Percentiles rank a stretch among this genome's conserved stretches.
phyloP scores from a whole-genome alignment of 2,113 vertebrate species.

The Eolophus roseicapilla region DNA sequence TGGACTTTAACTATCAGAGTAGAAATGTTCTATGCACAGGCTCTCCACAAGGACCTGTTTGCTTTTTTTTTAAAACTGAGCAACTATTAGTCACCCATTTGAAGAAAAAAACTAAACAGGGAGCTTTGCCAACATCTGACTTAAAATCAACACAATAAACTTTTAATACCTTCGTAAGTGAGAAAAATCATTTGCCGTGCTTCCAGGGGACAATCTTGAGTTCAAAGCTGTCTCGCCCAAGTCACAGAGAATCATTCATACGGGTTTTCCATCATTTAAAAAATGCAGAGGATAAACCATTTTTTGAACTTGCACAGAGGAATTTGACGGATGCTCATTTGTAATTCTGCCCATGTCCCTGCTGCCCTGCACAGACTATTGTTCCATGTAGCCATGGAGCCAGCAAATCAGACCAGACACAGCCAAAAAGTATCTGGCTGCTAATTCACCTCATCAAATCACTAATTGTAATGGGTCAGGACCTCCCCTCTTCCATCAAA shows the following conservation, averaged over 20 bases:
- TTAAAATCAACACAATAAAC: neutral
- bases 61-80: neutral
- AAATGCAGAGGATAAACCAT: neutral
- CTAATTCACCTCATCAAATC: neutral
- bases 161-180: neutral
- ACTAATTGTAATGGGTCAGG: neutral
- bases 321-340: neutral
- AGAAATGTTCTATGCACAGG: neutral
- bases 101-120: neutral
- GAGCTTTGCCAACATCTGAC: neutral
- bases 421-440: neutral
- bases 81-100: neutral
- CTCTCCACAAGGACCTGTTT: neutral
- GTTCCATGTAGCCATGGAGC: constrained; percentile 4
- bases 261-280: neutral
- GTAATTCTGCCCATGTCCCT: constrained; percentile 39
- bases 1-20: neutral
- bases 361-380: constrained; percentile 38
- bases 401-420: neutral
- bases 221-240: neutral
- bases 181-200: neutral
- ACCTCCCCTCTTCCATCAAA: neutral
- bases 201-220: neutral
- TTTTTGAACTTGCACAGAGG: neutral
- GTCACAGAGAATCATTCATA: neutral